Percentiles rank a stretch among this genome's conserved stretches.
Conservation (phyloP, 2,888 invertebrate genomes). For the Tetanocera ferruginea region DNA sequence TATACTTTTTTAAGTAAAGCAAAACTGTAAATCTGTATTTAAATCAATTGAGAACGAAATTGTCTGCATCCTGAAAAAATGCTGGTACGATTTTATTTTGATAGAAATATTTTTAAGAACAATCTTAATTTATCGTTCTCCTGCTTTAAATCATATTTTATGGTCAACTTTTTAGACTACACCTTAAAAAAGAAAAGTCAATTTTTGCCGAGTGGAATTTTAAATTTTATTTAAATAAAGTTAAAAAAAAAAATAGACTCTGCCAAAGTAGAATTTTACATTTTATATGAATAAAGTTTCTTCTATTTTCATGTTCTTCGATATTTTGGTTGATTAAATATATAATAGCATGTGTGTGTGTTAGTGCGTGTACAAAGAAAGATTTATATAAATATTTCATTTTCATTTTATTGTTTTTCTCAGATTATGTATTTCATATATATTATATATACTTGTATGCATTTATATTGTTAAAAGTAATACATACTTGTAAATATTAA, state of each 20-base stretch:
- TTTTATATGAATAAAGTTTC: constrained; percentile 15
- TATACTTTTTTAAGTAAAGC: too few relatives aligned
- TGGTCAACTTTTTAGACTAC: too few relatives aligned
- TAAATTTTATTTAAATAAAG: too few relatives aligned
- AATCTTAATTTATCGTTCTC: too few relatives aligned
- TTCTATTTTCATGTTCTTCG: neutral
- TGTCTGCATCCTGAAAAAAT: too few relatives aligned
- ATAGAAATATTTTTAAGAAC: too few relatives aligned
- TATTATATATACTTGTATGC: constrained; percentile 41
- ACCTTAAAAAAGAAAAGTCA: too few relatives aligned
- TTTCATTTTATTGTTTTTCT: constrained; percentile 25
- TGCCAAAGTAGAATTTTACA: constrained; percentile 50
- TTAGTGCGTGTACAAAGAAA: constrained; percentile 2
- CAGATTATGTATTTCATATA: constrained; percentile 39
- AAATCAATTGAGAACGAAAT: too few relatives aligned
- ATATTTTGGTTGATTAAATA: constrained; percentile 7
- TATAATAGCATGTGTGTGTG: constrained; percentile 11
- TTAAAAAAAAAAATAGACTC: neutral
- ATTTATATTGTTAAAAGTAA: constrained; percentile 34
- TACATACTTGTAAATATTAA: neutral
- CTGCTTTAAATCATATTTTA: too few relatives aligned
- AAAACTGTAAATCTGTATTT: too few relatives aligned
- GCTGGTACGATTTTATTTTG: too few relatives aligned
- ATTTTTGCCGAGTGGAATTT: too few relatives aligned
- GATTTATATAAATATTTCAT: constrained; percentile 8